Conservation (phyloP, 2,888 invertebrate species). For the Sarcophaga caerulescens region DNA sequence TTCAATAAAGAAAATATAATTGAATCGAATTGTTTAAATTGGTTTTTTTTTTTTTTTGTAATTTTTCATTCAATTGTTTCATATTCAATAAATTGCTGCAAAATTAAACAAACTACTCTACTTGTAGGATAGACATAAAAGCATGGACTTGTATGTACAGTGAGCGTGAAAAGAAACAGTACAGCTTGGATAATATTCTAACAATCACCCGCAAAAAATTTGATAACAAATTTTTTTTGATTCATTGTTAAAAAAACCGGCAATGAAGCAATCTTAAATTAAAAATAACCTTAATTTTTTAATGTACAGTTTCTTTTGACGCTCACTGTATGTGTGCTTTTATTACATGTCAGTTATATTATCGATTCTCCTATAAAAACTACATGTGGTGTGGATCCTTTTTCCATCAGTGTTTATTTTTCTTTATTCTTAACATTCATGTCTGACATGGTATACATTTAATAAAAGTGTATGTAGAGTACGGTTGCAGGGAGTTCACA, state of each 20-base stretch:
- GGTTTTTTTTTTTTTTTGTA: not conserved
- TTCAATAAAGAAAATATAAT: slow-evolving; percentile 16
- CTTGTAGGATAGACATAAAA: not conserved
- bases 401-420: not conserved
- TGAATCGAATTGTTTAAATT: not conserved
- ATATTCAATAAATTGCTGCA: slow-evolving; percentile 43
- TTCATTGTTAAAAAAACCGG: too few species aligned
- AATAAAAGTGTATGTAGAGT: not conserved
- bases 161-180: too few species aligned
- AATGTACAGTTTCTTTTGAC: too few species aligned
- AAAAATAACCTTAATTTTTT: too few species aligned
- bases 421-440: not conserved
- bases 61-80: slow-evolving; percentile 12
- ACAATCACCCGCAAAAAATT: too few species aligned
- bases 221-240: too few species aligned
- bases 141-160: not conserved
- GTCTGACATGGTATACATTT: not conserved
- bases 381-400: not conserved
- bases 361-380: slow-evolving; percentile 26
- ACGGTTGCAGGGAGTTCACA: not conserved
- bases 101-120: slow-evolving; percentile 18
- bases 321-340: not conserved
- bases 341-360: slow-evolving; percentile 26
- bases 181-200: too few species aligned
- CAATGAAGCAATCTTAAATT: too few species aligned